Percentiles rank a stretch among this genome's conserved stretches.
phyloP scores from a whole-genome alignment of 2,797 vertebrate species.

The Antennarius maculatus region DNA sequence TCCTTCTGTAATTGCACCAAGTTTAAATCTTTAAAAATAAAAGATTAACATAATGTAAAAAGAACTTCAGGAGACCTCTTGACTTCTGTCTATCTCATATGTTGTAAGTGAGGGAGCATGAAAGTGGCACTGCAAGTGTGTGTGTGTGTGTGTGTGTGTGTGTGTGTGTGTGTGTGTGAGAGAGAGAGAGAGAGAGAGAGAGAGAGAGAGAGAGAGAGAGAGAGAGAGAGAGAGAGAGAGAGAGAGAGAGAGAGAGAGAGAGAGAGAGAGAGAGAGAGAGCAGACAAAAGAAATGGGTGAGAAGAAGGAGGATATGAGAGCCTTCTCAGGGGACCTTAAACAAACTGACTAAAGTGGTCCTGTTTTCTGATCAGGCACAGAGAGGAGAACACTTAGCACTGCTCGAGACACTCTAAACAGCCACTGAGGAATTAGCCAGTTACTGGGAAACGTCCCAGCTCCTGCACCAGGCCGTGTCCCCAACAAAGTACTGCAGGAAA shows the following conservation, averaged over 20 bases:
- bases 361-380: slow-evolving; percentile 81
- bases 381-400: slow-evolving; percentile 79
- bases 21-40: slow-evolving; percentile 2
- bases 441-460: slow-evolving; percentile 75
- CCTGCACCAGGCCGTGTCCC: slow-evolving; percentile 64
- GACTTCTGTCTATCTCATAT: slow-evolving; percentile 14
- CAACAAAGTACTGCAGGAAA: slow-evolving; percentile 67
- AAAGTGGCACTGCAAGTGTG: slow-evolving; percentile 12
- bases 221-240: slow-evolving; percentile 30
- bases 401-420: slow-evolving; percentile 80
- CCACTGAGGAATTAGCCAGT: slow-evolving; percentile 79
- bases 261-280: slow-evolving; percentile 28
- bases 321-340: slow-evolving; percentile 78
- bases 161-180: slow-evolving; percentile 14
- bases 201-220: slow-evolving; percentile 15
- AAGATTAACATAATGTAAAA: background rate
- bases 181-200: slow-evolving; percentile 14
- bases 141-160: slow-evolving; percentile 15
- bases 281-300: slow-evolving; percentile 51
- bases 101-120: slow-evolving; percentile 2
- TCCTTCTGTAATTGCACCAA: background rate
- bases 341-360: slow-evolving; percentile 81
- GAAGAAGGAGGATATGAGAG: slow-evolving; percentile 70
- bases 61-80: background rate
- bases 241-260: slow-evolving; percentile 14